Conservation (phyloP, 2,888 invertebrate genomes). For the Ernsta delagoae region DNA sequence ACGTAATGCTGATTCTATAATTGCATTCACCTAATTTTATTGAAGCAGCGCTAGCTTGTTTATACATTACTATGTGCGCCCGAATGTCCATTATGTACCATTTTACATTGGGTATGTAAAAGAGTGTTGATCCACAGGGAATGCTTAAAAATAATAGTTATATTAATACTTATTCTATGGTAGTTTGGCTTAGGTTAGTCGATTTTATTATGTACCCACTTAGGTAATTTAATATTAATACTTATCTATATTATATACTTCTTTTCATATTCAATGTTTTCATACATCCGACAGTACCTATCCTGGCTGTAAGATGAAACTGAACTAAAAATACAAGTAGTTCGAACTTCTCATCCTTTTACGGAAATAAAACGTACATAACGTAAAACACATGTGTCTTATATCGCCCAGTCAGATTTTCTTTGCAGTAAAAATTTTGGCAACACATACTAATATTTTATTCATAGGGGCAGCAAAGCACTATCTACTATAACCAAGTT, state of each 20-base stretch:
- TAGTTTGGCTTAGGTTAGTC: too few species aligned
- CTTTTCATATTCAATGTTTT: too few species aligned
- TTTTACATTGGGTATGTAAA: too few species aligned
- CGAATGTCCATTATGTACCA: too few species aligned
- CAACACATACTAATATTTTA: slow-evolving; percentile 18
- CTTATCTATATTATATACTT: too few species aligned
- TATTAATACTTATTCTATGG: too few species aligned
- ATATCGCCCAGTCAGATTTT: slow-evolving; percentile 6
- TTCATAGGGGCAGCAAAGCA: slow-evolving; percentile 14
- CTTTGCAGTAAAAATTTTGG: slow-evolving; percentile 15
- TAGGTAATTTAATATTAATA: too few species aligned
- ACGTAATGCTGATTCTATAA: not conserved
- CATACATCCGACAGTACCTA: too few species aligned
- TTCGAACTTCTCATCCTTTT: slow-evolving; percentile 1
- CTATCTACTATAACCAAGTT: slow-evolving; percentile 10
- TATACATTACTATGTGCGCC: not conserved
- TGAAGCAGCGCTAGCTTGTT: not conserved
- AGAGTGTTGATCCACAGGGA: too few species aligned
- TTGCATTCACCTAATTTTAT: not conserved
- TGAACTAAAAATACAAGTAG: not conserved
- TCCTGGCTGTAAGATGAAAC: not conserved
- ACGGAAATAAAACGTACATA: not conserved
- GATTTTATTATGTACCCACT: too few species aligned
- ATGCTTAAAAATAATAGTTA: too few species aligned
- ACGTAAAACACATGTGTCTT: slow-evolving; percentile 1